Evolutionary conservation across 1,140 invertebrate genomes (phyloP).

Genomic region (Rhopalosiphum maidis): DNA sequence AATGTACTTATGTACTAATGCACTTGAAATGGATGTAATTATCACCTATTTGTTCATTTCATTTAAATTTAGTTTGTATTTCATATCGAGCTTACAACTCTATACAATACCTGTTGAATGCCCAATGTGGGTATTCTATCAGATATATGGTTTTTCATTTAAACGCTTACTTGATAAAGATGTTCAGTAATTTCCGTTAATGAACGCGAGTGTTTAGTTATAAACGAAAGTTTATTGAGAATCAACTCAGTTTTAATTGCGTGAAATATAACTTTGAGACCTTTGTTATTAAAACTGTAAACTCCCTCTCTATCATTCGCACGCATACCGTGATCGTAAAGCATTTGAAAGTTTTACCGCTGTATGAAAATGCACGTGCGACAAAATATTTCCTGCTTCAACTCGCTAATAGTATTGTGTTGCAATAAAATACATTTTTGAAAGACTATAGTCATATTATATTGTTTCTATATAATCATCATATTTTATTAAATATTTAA

Average conservation of each 20-base stretch:
- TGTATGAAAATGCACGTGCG: conserved; percentile 41
- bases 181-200: conserved; percentile 26
- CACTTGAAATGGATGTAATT: background rate
- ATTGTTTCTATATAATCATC: background rate
- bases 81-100: background rate
- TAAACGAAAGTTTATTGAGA: conserved; percentile 50
- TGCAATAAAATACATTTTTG: background rate
- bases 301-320: conserved; percentile 24
- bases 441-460: background rate
- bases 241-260: conserved; percentile 55
- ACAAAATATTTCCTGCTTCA: background rate
- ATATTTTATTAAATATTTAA: background rate
- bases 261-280: background rate
- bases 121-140: background rate
- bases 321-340: conserved; percentile 34
- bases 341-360: conserved; percentile 39
- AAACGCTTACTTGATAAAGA: conserved; percentile 19
- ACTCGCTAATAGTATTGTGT: background rate
- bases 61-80: background rate
- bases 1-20: background rate
- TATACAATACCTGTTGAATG: conserved; percentile 26
- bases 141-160: conserved; percentile 14
- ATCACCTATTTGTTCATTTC: background rate
- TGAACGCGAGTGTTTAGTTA: conserved; percentile 32
- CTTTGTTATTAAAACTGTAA: conserved; percentile 50